Evolutionary conservation across 2,797 vertebrate species (phyloP).

Genomic region (Anguilla megastoma): DNA sequence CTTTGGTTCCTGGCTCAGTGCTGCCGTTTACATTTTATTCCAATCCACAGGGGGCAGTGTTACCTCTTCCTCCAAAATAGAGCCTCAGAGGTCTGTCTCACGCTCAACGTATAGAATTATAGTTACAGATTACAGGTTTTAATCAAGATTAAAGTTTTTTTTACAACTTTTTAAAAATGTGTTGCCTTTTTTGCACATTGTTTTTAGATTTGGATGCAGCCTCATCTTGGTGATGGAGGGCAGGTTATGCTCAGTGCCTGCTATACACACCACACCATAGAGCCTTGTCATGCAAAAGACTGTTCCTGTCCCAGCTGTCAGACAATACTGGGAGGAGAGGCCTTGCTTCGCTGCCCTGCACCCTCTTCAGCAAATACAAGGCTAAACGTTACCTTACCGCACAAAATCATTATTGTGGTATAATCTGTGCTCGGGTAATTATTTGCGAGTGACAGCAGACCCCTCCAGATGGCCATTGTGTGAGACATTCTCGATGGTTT

Average conservation of each 20-base stretch:
- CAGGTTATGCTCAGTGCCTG: background rate
- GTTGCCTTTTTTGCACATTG: background rate
- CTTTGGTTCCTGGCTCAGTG: conserved; percentile 62
- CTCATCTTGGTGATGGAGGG: background rate
- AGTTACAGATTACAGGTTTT: background rate
- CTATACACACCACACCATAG: background rate
- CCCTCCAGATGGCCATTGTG: conserved; percentile 1
- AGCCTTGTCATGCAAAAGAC: background rate
- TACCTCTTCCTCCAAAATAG: background rate
- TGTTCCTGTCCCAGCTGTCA: background rate
- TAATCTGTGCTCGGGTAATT: background rate
- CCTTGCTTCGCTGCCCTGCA: background rate
- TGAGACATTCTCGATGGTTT: background rate
- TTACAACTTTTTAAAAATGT: background rate
- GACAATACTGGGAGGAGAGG: background rate
- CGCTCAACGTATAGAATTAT: background rate
- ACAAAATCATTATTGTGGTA: conserved; percentile 9
- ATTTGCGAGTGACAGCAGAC: background rate
- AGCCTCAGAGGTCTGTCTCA: background rate
- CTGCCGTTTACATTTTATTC: conserved; percentile 18
- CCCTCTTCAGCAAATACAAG: background rate
- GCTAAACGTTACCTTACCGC: background rate
- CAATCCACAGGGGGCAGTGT: conserved; percentile 39
- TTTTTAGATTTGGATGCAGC: background rate
- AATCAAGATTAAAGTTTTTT: no score